These are phyloP conservation scores for Eumaeus atala DNA, from an alignment of 1,140 invertebrate species.

Conservation along the genomic window DNA sequence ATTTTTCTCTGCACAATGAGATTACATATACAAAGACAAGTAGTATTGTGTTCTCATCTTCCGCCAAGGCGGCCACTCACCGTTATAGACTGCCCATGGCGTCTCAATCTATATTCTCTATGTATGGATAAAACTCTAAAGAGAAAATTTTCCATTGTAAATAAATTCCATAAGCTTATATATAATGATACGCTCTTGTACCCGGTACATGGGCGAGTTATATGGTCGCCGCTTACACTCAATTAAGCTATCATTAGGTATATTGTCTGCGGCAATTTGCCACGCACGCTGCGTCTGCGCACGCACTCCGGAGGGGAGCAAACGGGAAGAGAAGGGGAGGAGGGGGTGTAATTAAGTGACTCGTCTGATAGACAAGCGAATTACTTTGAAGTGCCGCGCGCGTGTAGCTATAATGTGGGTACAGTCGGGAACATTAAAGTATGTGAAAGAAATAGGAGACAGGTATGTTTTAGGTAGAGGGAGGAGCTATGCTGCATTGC, in stretches of 20 bases:
- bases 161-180: no score
- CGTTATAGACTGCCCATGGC: no score
- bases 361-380: constrained; percentile 21
- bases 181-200: neutral
- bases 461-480: no score
- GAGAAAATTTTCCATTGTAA: no score
- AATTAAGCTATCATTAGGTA: constrained; percentile 31
- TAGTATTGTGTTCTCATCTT: no score
- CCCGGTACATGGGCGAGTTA: neutral
- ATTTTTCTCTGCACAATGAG: no score
- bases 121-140: no score
- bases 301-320: neutral
- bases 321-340: neutral
- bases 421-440: neutral
- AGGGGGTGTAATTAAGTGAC: constrained; percentile 19
- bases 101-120: no score
- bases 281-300: constrained; percentile 22
- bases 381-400: constrained; percentile 25
- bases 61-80: no score
- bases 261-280: constrained; percentile 26
- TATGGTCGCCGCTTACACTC: constrained; percentile 12
- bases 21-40: no score
- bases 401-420: neutral
- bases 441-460: no score
- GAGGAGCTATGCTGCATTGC: no score